phyloP scores from a whole-genome alignment of 2,113 vertebrate genomes.

The Gracilinanus agilis region DNA sequence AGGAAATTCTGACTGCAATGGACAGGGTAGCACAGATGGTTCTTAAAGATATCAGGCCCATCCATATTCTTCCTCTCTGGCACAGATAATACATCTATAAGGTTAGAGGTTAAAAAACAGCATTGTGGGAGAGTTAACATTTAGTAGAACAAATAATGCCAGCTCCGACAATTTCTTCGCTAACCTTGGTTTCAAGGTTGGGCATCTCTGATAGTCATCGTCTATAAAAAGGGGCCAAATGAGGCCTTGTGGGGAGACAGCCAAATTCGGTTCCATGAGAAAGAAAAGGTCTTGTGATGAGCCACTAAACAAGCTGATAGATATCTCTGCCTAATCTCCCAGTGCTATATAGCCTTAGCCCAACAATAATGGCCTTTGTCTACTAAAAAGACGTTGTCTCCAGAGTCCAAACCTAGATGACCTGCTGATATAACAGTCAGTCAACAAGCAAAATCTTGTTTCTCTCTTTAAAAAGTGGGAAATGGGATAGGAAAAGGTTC shows the following conservation, averaged over 20 bases:
- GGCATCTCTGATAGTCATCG: neutral
- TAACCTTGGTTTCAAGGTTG: neutral
- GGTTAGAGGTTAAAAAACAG: neutral
- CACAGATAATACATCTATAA: too few relatives aligned
- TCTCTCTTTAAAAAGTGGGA: neutral
- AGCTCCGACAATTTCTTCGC: neutral
- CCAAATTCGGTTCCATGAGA: neutral
- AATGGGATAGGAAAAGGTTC: neutral
- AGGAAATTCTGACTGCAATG: neutral
- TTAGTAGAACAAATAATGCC: neutral
- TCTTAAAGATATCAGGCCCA: neutral
- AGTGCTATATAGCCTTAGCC: neutral
- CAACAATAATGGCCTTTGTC: constrained; percentile 35
- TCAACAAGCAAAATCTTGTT: neutral
- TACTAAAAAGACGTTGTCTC: neutral
- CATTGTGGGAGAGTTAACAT: neutral
- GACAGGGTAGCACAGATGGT: neutral
- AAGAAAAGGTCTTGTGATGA: neutral
- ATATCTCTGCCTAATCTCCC: neutral
- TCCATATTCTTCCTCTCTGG: fast-evolving
- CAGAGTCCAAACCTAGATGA: constrained; percentile 27
- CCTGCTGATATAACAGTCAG: neutral
- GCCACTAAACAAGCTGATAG: constrained; percentile 12
- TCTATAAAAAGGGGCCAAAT: constrained; percentile 9
- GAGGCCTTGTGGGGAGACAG: neutral